Base-by-base conservation (phyloP, 2,113 vertebrate genomes). In the Coptodon rendalli region DNA sequence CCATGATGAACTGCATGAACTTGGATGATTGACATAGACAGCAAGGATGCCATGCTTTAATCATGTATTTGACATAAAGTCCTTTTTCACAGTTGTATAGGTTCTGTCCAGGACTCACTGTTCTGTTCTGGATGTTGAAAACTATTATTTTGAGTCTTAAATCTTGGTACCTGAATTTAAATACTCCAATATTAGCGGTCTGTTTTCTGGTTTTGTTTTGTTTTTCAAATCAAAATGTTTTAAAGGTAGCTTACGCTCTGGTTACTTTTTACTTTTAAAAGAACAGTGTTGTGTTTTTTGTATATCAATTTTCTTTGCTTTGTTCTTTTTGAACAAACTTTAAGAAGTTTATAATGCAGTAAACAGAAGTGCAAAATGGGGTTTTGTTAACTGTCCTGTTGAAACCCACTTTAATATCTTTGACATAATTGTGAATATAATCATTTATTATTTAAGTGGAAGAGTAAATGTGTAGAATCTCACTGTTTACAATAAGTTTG, bases 301-400 rank as follows among this genome's bases (percentile, higher is more conserved):
- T 16, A 29, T 29, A 31, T 59, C 13, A 2, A 29, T 59, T 59
- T 29, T 16, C 27, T 59, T 59, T 9, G 27, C 24, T 16, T 29
- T 59, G 3, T 59, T 59, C 3, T 16, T 59, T 57, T 57, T 57
- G 2, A 57, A 2, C 56, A 57, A 14, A 59, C 27, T 1, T 59
- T 59, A 16, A 38, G 9, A 38, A 29, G 56, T 59, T 59, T 59
- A 16, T 16, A 59, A 9, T 59, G 56, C 56, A 59, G 13, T 16
- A 59, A 59, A 29, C 27, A 59, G 27, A 59, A 31, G 56, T 31
- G 27, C 13, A 29, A 59, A 29, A 9, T 59, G 7, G 0, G 36
- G 0, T 29, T 0, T 7, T 16, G 3, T 29, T 9, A 16, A 5
- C 7, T 59, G 56, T 29, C 16, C 24, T 0, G 0, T 29, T 16